These are phyloP conservation scores for Rhodophaea formosa DNA, from an alignment of 2,888 invertebrate species.

Conservation along the genomic window DNA sequence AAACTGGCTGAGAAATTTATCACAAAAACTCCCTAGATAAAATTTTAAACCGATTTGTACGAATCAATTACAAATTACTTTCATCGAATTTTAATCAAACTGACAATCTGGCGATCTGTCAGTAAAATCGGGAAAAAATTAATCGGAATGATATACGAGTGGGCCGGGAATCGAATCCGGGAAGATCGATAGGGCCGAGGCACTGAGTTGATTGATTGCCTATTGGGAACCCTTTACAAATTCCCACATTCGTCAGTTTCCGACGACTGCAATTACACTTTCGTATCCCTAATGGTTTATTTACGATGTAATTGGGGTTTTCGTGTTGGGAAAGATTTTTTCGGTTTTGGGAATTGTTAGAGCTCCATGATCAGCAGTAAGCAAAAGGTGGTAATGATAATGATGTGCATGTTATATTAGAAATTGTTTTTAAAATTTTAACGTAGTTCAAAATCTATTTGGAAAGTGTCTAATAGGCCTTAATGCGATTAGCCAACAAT, in stretches of 20 bases:
- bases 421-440: no score
- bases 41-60: slow-evolving; percentile 7
- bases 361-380: no score
- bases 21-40: not conserved
- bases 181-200: slow-evolving; percentile 28
- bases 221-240: slow-evolving; percentile 34
- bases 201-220: slow-evolving; percentile 43
- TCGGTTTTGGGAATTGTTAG: not conserved
- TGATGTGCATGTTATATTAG: no score
- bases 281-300: slow-evolving; percentile 10
- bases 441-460: no score
- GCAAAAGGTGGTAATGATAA: no score
- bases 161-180: slow-evolving; percentile 27
- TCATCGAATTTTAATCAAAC: slow-evolving; percentile 14
- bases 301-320: slow-evolving; percentile 7
- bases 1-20: no score
- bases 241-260: slow-evolving; percentile 48
- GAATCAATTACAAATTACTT: slow-evolving; percentile 12
- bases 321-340: not conserved
- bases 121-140: slow-evolving; percentile 30
- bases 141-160: slow-evolving; percentile 36
- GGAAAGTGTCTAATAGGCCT: no score
- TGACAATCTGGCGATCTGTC: slow-evolving; percentile 16
- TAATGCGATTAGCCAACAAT: no score
- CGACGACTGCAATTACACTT: slow-evolving; percentile 36